Base-by-base conservation (phyloP, 2,113 vertebrate genomes). In the Larimichthys crocea region DNA sequence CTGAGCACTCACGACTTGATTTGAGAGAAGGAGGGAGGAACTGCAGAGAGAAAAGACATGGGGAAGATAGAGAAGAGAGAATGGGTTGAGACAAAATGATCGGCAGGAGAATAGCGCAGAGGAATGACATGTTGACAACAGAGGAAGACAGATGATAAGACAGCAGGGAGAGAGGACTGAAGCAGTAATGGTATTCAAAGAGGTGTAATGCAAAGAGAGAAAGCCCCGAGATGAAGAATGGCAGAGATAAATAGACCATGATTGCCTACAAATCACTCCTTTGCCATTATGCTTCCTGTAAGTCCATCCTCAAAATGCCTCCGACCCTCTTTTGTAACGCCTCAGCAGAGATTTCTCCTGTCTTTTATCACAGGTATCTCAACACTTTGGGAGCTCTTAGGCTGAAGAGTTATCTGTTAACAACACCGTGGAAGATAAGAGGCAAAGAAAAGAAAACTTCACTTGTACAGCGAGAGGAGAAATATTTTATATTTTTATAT, bases 101-200 rank as follows among this genome's bases (percentile, higher is more conserved):
- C 29, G 6, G 76, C 68, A 26, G 80, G 62, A 79, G 85, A 83
- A 76, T 17, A 35, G 63, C 82, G 76, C 48, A 67, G 59, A 79
- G 78, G 82, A 71, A 86, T 83, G 85, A 82, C 84, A 79, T 73
- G 86, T 80, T 88, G 89, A 90, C 86, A 89, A 75, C 44, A 56
- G 78, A 83, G 83, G 72, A 83, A 87, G 90, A 87, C 48, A 11
- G 74, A 88, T 84, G 85, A 89, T 83, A 77, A 85, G 92, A 81
- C 65, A n/a, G 76, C 53, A 70, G 77, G 75, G 74, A 52, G 68
- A 73, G 68, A 55, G 76, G 72, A 69, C 7, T 35, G 67, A 77
- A 60, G 71, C 66, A 74, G 53, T 67, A 77, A 86, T 83, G 65
- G 67, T 52, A 74, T 71, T 82, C 74, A 60, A 72, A 74, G 40